Evolutionary conservation across 2,888 invertebrate genomes (phyloP).

Genomic region (Eudemis profundana): DNA sequence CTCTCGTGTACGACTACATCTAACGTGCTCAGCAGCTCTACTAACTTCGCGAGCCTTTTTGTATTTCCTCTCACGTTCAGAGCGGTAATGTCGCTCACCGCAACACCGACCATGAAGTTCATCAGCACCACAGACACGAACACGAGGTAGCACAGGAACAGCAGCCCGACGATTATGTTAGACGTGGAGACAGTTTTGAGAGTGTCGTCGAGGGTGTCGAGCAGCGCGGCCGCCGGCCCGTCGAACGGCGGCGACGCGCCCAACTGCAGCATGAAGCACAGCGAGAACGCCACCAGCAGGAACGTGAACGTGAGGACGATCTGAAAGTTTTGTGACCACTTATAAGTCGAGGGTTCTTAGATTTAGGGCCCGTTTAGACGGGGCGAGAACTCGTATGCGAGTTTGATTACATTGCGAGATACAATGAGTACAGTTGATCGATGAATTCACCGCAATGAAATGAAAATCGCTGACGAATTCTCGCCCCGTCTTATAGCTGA

Average conservation of each 20-base stretch:
- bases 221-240: slow-evolving; percentile 57
- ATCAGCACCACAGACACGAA: slow-evolving; percentile 66
- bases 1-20: slow-evolving; percentile 52
- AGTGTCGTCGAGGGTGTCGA: slow-evolving; percentile 55
- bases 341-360: too few relatives aligned
- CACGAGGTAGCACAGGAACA: slow-evolving; percentile 54
- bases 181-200: background rate
- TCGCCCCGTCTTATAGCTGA: too few relatives aligned
- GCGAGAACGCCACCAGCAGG: slow-evolving; percentile 65
- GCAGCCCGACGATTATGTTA: background rate
- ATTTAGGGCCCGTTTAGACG: too few relatives aligned
- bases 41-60: slow-evolving; percentile 63
- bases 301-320: slow-evolving; percentile 12
- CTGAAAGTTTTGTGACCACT: background rate
- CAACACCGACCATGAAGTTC: slow-evolving; percentile 69
- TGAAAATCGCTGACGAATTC: too few relatives aligned
- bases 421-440: too few relatives aligned
- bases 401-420: too few relatives aligned
- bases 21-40: slow-evolving; percentile 58
- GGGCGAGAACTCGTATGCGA: too few relatives aligned
- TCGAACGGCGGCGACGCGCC: slow-evolving; percentile 55
- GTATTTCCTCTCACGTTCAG: slow-evolving; percentile 66
- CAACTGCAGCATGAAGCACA: slow-evolving; percentile 65
- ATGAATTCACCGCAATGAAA: too few relatives aligned
- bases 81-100: slow-evolving; percentile 67